Percentiles rank a stretch among this genome's conserved stretches.
phyloP scores from a whole-genome alignment of 2,113 vertebrate species.

The Ictidomys tridecemlineatus region DNA sequence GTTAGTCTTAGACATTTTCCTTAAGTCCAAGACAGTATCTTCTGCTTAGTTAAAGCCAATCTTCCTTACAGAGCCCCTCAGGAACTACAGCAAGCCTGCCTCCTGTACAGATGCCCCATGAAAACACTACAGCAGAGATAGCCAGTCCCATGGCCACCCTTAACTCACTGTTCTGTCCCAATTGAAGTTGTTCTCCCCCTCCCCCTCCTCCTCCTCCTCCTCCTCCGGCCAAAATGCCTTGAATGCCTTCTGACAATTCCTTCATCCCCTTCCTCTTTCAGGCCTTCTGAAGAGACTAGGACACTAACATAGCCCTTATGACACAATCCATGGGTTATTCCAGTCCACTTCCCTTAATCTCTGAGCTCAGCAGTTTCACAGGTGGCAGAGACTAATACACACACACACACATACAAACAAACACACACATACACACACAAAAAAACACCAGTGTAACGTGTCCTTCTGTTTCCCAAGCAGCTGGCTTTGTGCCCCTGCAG shows the following conservation, averaged over 20 bases:
- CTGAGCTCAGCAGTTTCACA: not conserved
- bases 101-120: not conserved
- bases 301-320: not conserved
- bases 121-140: not conserved
- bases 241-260: not conserved
- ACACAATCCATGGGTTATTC: not conserved
- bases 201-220: not conserved
- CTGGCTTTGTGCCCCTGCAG: not conserved
- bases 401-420: not conserved
- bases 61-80: not conserved
- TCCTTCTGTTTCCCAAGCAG: not conserved
- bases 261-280: not conserved
- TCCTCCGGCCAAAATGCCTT: accelerated
- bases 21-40: not conserved
- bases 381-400: too few relatives aligned
- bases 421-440: not conserved
- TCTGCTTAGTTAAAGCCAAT: not conserved
- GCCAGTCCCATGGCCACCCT: not conserved
- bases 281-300: not conserved
- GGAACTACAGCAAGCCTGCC: too few relatives aligned
- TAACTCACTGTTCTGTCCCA: not conserved
- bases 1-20: not conserved
- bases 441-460: accelerated
- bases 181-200: not conserved
- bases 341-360: not conserved